Evolutionary conservation across 2,888 invertebrate species (phyloP), one percentile per base, ranked within the genome.

Genomic region (Adelognathus sp.): DNA sequence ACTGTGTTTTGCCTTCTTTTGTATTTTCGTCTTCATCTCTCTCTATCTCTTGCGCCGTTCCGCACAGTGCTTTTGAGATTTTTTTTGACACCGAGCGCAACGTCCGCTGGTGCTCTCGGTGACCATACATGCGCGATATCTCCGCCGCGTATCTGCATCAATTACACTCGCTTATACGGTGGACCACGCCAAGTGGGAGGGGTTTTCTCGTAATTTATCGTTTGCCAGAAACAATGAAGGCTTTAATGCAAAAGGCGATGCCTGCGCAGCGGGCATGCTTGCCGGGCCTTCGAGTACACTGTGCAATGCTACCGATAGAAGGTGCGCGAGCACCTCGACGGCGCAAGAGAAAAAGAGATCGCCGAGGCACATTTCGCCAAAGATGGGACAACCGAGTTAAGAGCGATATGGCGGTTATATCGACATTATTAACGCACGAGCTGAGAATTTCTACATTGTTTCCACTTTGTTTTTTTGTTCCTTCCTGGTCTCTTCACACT

Each of bases 161-260:
- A 79, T 80, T 79, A 80, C 79, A 77, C 56, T 67, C 66, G 61
- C 39, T 58, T 60, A 46, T 58, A 60, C 70, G 60, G 58, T 52
- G 56, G 31, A 61, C 67, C 44, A 54, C 29, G 39, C 21, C n/a
- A 1, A 54, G 60, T 18, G 63, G 52, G 74, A 29, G 41, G 76
- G 66, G 54, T 21, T 75, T 79, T n/a, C n/a, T n/a, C 52, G 81
- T 81, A 81, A 81, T 81, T 81, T 81, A 81, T 81, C 61, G 81
- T 77, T 81, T 72, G 76, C 33, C 56, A 75, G 80, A 77, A 80
- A 81, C 81, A 81, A 81, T 81, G 81, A 81, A 80, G 74, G 79
- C 69, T 81, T 76, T 27, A 79, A 81, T 71, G 76, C 74, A 69
- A 81, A 81, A 76, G 79, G 71, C 67, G 46, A 33, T 58, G 64